Evolutionary conservation across 2,113 vertebrate species (phyloP).

Genomic region (Plecturocebus donacophilus): DNA sequence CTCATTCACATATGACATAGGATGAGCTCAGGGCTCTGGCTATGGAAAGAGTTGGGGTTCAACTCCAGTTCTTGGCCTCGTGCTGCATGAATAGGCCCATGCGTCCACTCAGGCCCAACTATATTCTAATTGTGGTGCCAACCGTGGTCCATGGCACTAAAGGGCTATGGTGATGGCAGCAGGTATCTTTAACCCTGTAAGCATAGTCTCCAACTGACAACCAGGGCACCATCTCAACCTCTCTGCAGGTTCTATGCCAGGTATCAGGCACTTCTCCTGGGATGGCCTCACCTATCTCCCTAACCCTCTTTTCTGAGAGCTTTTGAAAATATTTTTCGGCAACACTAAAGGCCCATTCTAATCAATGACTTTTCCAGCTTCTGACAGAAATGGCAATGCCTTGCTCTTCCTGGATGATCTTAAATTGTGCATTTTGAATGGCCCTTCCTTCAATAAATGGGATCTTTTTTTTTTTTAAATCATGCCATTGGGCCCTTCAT

Average conservation of each 20-base stretch:
- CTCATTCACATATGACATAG: neutral
- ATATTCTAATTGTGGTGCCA: neutral
- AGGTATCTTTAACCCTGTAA: neutral
- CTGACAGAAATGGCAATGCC: neutral
- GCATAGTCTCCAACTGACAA: neutral
- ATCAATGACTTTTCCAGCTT: neutral
- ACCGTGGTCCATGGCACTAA: neutral
- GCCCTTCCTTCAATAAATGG: neutral
- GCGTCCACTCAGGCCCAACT: neutral
- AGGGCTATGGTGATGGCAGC: neutral
- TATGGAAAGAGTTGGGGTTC: neutral
- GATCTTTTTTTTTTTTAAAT: neutral
- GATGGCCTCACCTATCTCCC: neutral
- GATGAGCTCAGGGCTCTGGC: neutral
- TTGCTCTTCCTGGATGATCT: neutral
- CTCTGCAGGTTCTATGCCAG: neutral
- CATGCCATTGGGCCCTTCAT: neutral
- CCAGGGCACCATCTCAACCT: rapidly evolving
- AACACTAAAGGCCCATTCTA: neutral
- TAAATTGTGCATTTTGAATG: neutral
- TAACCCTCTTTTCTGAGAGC: neutral
- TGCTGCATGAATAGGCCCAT: neutral
- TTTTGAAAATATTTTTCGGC: neutral
- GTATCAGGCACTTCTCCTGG: neutral
- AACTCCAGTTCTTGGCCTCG: neutral